Evolutionary conservation across 2,888 invertebrate genomes (phyloP).

Genomic region (Aphidius colemani): DNA sequence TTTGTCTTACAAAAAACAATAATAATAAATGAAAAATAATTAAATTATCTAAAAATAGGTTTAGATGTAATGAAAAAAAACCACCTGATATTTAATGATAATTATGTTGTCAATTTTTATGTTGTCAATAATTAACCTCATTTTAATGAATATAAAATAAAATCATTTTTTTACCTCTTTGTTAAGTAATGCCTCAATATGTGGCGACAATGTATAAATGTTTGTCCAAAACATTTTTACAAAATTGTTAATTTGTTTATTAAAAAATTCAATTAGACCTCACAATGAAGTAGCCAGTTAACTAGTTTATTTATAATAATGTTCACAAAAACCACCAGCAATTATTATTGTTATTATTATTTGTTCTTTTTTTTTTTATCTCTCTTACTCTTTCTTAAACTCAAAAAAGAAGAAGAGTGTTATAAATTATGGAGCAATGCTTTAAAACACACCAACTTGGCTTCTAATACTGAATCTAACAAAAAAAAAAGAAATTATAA

Average conservation of each 20-base stretch:
- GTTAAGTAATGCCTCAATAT: constrained; percentile 77
- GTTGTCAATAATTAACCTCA: constrained; percentile 8
- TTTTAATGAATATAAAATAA: constrained; percentile 35
- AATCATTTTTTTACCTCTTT: constrained; percentile 69
- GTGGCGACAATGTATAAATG: constrained; percentile 73
- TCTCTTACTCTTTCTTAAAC: no score
- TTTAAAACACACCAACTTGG: constrained; percentile 4
- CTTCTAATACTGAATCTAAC: constrained; percentile 9
- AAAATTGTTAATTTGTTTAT: constrained; percentile 26
- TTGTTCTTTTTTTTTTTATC: no score
- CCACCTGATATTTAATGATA: background rate
- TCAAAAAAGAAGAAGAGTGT: no score
- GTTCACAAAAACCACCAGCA: constrained; percentile 28
- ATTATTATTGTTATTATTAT: constrained; percentile 13
- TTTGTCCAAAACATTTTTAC: constrained; percentile 82
- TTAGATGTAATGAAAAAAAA: background rate
- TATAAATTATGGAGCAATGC: no score
- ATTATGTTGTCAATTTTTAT: constrained; percentile 22
- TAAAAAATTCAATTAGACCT: constrained; percentile 16
- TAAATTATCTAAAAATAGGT: constrained; percentile 23
- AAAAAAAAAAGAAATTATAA: background rate
- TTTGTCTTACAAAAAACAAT: no score
- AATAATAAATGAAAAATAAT: constrained; percentile 23
- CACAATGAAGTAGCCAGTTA: constrained; percentile 19
- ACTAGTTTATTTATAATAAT: constrained; percentile 22